Evolutionary conservation across 2,797 vertebrate species (phyloP), one percentile per base, ranked within the genome.

Genomic region (Valencia hispanica): DNA sequence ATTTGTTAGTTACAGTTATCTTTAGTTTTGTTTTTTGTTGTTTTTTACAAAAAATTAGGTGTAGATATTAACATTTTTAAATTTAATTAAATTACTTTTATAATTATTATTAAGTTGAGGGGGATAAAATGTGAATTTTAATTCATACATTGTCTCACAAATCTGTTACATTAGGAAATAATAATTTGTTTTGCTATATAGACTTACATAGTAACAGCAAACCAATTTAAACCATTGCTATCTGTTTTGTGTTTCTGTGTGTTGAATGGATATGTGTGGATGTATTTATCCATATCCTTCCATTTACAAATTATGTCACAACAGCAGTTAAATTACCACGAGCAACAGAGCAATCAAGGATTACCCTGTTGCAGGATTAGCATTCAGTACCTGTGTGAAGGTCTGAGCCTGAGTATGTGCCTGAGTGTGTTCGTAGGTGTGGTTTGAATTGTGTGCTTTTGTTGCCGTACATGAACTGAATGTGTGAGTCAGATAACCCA

Each of bases 281-380:
- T 68, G 10, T 63, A 36, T 66, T 68, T 76, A 78, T 85, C 73
- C 84, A 76, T 85, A 83, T 87, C 81, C 83, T 22, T 70, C 76
- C 81, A 81, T 74, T 86, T 83, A 59, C 20, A 61, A 80, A 72
- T 82, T 88, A 86, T 92, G 81, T 92, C 91, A 91, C 85, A 92
- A 87, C 87, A 92, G 83, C 80, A 90, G 88, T 86, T 91, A 92
- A 93, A 92, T 93, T 91, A 93, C 86, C 77, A 74, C 80, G 77
- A 88, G 86, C 92, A 91, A 87, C 91, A 86, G 89, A 93, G 89
- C 93, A 90, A 86, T 94, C 89, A 90, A 89, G 90, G 93, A 94
- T 94, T 93, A 94, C 90, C 79, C 88, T 91, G 79, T 86, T 91
- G 89, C 88, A 85, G 91, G 91, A 92, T 93, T 93, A 92, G 77